Conservation (phyloP, 2,113 vertebrate genomes). For the Neomonachus schauinslandi region DNA sequence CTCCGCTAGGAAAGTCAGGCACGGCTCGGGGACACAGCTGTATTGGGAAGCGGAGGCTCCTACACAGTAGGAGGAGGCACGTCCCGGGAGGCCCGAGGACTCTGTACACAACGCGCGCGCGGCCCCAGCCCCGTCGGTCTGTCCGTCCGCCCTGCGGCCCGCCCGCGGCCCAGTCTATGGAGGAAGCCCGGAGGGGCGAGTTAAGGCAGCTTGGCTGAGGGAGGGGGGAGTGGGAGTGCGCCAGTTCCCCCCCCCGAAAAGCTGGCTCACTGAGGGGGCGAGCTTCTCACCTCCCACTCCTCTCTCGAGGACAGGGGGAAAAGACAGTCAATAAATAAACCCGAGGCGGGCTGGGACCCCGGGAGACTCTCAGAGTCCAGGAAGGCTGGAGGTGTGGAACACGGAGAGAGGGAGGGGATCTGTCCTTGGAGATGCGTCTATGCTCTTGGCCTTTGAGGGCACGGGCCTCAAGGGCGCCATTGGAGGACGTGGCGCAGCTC, state of each 20-base stretch:
- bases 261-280: constrained; percentile 65
- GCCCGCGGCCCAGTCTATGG: constrained; percentile 50
- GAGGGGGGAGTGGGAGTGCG: constrained; percentile 27
- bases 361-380: constrained; percentile 61
- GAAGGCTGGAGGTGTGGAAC: constrained; percentile 22
- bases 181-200: constrained; percentile 51
- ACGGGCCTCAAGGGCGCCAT: not conserved
- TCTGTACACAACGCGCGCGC: not conserved
- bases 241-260: constrained; percentile 45
- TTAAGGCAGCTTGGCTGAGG: constrained; percentile 80
- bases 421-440: not conserved
- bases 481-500: not conserved
- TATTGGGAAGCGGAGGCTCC: constrained; percentile 74
- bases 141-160: constrained; percentile 46
- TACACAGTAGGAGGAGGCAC: constrained; percentile 79
- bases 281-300: constrained; percentile 54
- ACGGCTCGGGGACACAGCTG: constrained; percentile 58
- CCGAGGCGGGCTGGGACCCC: not conserved
- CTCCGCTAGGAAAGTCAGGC: constrained; percentile 3
- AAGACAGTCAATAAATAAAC: constrained; percentile 78
- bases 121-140: constrained; percentile 40
- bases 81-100: constrained; percentile 58
- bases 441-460: not conserved
- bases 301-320: constrained; percentile 15
- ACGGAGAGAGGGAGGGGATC: not conserved